phyloP scores from a whole-genome alignment of 1,140 invertebrate genomes.

The Lysiphlebus fabarum region DNA sequence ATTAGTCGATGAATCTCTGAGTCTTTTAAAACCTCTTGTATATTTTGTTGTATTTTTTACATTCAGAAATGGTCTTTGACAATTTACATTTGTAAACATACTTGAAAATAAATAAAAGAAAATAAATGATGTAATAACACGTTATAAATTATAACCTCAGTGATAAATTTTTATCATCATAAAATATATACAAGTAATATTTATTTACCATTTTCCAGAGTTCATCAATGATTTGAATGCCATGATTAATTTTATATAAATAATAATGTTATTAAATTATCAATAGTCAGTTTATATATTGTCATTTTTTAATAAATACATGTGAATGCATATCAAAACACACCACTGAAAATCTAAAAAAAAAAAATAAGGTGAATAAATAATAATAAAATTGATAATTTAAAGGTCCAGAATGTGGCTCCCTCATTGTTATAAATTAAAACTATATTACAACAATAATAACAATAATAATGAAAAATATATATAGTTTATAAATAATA shows the following conservation, averaged over 20 bases:
- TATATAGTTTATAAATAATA: too few relatives aligned
- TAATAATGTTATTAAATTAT: not conserved
- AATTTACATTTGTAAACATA: slow-evolving; percentile 34
- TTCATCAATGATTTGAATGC: slow-evolving; percentile 33
- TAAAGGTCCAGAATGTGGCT: too few relatives aligned
- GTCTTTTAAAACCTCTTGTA: slow-evolving; percentile 34
- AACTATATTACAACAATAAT: too few relatives aligned
- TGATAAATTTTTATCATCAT: slow-evolving; percentile 1
- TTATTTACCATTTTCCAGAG: slow-evolving; percentile 36
- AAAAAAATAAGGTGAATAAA: too few relatives aligned
- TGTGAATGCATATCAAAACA: too few relatives aligned
- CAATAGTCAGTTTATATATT: too few relatives aligned
- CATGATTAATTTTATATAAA: not conserved
- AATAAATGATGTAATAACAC: slow-evolving; percentile 7
- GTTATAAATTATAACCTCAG: slow-evolving; percentile 21
- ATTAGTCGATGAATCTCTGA: slow-evolving; percentile 13
- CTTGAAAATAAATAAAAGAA: slow-evolving; percentile 28
- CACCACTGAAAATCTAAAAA: too few relatives aligned
- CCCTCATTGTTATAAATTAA: too few relatives aligned
- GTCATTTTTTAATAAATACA: too few relatives aligned
- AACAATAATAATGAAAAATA: too few relatives aligned
- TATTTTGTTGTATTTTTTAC: slow-evolving; percentile 28
- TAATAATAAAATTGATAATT: too few relatives aligned
- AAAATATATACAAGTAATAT: not conserved
- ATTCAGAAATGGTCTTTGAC: slow-evolving; percentile 26